Evolutionary conservation across 1,140 invertebrate species (phyloP), one percentile per base, ranked within the genome.

Genomic region (Pararge aegeria): DNA sequence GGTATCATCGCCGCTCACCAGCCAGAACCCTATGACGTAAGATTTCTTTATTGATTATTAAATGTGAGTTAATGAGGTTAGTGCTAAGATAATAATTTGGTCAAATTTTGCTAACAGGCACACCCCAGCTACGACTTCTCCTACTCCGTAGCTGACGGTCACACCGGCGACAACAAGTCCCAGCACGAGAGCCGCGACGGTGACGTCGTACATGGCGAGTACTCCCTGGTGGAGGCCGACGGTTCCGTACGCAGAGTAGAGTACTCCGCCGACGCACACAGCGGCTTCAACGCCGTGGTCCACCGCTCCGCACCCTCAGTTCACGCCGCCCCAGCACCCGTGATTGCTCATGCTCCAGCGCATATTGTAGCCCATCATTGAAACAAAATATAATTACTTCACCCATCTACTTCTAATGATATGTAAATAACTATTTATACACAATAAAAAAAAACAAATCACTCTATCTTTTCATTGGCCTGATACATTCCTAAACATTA

Each of bases 251-350:
- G 91, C 58, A 90, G 79, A 40, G 90, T 91, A 13, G 75, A 87
- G 55, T 92, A 92, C 80, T 84, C 86, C 60, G 90, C 90, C n/a
- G 91, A 91, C 68, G 82, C 81, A 54, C 87, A 90, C 75, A 87
- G 80, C 66, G 90, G 79, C n/a, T 92, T 92, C 83, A 92, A 92
- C 73, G 91, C 92, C 12, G 89, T 92, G 5, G 91, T 92, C 16
- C 87, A 87, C 65, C 90, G 91, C 80, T 89, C 90, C 13, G 90
- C 89, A n/a, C 90, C 90, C 13, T 64, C 65, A 4, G 18, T 34
- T 5, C 58, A 56, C 5, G 66, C 64, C 24, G 71, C 63, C 6
- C 64, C 68, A 16, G 75, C 60, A 0, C 34, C 34, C 9, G 9
- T 37, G n/a, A 13, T 37, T 10, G 37, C 37, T 1, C 37, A 40